phyloP scores from a whole-genome alignment of 1,140 invertebrate species.

The Procambarus virginalis region DNA sequence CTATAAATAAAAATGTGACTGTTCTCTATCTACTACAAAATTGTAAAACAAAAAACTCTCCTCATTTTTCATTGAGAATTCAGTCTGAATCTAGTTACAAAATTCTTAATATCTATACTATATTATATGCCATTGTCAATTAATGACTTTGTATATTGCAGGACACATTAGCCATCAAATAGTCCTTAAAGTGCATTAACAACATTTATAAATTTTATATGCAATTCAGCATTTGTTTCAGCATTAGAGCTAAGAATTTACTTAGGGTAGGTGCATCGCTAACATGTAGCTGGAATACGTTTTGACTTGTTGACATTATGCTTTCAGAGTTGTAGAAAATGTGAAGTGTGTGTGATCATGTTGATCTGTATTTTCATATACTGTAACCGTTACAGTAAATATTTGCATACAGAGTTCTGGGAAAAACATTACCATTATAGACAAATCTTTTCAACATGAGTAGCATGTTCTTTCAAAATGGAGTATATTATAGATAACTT shows the following conservation, averaged over 20 bases:
- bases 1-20: background rate
- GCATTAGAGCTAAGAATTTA: background rate
- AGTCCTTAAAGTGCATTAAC: constrained; percentile 4
- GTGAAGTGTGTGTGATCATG: too few relatives aligned
- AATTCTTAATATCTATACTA: too few relatives aligned
- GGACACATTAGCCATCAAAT: background rate
- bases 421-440: background rate
- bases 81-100: too few relatives aligned
- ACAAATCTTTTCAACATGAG: too few relatives aligned
- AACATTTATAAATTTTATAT: background rate
- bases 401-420: background rate
- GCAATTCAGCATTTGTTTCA: background rate
- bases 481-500: too few relatives aligned
- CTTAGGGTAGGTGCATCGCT: background rate
- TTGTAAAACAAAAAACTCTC: background rate
- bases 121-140: background rate
- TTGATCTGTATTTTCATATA: background rate
- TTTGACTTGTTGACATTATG: background rate
- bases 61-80: background rate
- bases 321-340: background rate
- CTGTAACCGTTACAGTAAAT: background rate
- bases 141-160: background rate
- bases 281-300: background rate
- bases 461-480: too few relatives aligned
- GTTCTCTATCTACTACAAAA: background rate